These are phyloP conservation scores for Eulemur macaco DNA, from an alignment of 2,113 vertebrate species.

Conservation along the genomic window DNA sequence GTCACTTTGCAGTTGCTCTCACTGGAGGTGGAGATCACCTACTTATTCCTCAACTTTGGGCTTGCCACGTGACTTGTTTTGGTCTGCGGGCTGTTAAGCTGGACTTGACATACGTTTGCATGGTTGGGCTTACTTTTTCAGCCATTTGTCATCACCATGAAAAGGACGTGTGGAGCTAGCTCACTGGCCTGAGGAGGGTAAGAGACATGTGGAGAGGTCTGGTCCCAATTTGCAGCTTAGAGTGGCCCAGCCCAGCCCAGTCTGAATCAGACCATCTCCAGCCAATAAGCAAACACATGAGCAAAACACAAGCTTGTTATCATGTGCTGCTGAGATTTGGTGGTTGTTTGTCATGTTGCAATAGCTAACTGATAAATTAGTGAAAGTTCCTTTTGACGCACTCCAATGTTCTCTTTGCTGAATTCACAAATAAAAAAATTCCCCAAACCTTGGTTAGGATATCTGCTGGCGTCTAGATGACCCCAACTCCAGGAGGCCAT, in stretches of 20 bases:
- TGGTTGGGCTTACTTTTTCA: not conserved
- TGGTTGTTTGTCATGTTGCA: not conserved
- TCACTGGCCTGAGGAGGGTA: not conserved
- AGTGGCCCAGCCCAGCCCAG: not conserved
- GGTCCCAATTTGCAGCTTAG: not conserved
- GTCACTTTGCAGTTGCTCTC: not conserved
- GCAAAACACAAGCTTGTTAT: not conserved
- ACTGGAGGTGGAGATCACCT: not conserved
- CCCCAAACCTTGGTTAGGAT: not conserved
- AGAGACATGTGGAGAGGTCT: not conserved
- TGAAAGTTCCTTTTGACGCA: not conserved
- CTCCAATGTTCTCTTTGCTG: not conserved
- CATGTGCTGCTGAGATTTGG: not conserved
- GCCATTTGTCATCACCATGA: not conserved
- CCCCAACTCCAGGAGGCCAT: not conserved
- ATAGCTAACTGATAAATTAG: not conserved
- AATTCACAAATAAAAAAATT: not conserved
- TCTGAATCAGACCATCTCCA: not conserved
- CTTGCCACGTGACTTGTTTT: not conserved
- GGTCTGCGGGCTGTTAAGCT: not conserved
- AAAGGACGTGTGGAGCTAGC: not conserved
- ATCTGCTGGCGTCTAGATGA: not conserved
- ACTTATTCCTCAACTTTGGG: not conserved
- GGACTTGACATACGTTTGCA: not conserved
- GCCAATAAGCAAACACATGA: not conserved